A percentile compares a stretch with the other conserved stretches of the same genome.
These are phyloP conservation scores for Peromyscus nudipes DNA, from an alignment of 2,797 vertebrate genomes.

Conservation along the genomic window DNA sequence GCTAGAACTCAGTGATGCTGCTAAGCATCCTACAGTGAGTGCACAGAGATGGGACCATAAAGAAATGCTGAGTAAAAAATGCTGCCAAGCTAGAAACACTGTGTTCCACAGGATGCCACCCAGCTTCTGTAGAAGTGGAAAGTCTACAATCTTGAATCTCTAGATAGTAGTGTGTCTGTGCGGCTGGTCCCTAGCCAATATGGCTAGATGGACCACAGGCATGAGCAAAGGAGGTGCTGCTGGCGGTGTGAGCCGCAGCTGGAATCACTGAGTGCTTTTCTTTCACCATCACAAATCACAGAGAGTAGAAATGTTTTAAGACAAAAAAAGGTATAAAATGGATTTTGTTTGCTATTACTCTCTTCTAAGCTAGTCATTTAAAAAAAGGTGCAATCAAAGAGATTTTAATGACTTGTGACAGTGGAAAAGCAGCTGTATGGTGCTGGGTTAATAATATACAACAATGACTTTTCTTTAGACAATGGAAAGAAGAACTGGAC, in stretches of 20 bases:
- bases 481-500: conserved; percentile 41
- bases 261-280: not conserved
- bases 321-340: not conserved
- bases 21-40: not conserved
- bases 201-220: not conserved
- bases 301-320: not conserved
- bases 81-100: not conserved
- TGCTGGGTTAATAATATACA: conserved; percentile 11
- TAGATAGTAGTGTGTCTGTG: not conserved
- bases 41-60: not conserved
- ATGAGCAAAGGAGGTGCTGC: not conserved
- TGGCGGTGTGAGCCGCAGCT: not conserved
- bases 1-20: not conserved
- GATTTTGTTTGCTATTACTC: conserved; percentile 37
- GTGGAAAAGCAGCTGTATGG: not conserved
- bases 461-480: conserved; percentile 25
- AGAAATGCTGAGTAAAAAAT: not conserved
- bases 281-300: conserved; percentile 35
- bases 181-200: not conserved
- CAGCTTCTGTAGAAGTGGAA: not conserved
- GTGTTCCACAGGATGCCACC: not conserved
- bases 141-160: not conserved
- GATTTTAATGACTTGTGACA: conserved; percentile 39
- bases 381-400: not conserved
- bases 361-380: conserved; percentile 1